These are phyloP conservation scores for Perithous albicinctus DNA, from an alignment of 2,888 invertebrate species.

Conservation along the genomic window DNA sequence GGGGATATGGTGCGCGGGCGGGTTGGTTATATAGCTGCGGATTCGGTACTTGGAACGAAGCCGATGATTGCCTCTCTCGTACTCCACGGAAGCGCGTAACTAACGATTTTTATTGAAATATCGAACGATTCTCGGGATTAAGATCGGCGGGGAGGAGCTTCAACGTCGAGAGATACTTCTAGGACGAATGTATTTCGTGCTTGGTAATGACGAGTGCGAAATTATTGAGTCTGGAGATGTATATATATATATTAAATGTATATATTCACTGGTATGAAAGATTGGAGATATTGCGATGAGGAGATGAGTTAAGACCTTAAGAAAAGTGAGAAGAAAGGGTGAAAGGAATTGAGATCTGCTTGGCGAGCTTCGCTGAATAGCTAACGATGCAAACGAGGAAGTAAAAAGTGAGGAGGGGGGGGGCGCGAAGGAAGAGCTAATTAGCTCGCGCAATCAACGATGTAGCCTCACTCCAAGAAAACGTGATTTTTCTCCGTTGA, in stretches of 20 bases:
- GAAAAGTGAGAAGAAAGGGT: slow-evolving; percentile 46
- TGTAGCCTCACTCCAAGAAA: slow-evolving; percentile 38
- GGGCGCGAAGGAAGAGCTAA: slow-evolving; percentile 40
- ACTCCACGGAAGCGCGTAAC: slow-evolving; percentile 32
- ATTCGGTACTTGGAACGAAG: slow-evolving; percentile 13
- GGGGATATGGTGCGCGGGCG: not conserved
- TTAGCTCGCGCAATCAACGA: slow-evolving; percentile 64
- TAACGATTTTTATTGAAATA: slow-evolving; percentile 52
- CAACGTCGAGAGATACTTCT: not conserved
- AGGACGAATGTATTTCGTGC: slow-evolving; percentile 24
- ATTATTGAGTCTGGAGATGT: slow-evolving; percentile 10
- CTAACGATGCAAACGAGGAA: slow-evolving; percentile 63
- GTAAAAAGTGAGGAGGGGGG: not conserved
- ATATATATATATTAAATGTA: no score
- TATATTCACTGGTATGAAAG: slow-evolving; percentile 6
- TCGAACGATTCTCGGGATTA: slow-evolving; percentile 40
- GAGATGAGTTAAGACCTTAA: slow-evolving; percentile 31
- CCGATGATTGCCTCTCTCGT: slow-evolving; percentile 52
- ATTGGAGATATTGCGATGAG: slow-evolving; percentile 28
- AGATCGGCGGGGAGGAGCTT: slow-evolving; percentile 1
- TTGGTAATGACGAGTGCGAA: slow-evolving; percentile 35
- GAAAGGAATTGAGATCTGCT: slow-evolving; percentile 36
- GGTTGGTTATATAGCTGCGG: not conserved
- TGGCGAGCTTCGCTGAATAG: slow-evolving; percentile 51
- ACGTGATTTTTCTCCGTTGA: slow-evolving; percentile 51